Base-by-base conservation (phyloP, 2,113 vertebrate species). In the Calypte anna region DNA sequence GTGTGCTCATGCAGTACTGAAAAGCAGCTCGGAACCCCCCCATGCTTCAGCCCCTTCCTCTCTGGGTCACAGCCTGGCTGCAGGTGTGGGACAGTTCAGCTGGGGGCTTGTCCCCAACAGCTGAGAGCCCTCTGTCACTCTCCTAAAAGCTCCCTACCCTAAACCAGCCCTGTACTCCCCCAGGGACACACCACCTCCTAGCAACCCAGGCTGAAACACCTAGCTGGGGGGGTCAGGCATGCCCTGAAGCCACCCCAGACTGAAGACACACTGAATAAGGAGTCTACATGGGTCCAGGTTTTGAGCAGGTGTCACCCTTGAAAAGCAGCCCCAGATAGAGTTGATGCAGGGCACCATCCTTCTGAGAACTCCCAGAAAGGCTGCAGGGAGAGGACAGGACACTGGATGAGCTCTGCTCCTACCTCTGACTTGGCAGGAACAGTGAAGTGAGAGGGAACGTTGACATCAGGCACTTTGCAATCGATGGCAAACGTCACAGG, bases 381-480 rank as follows among this genome's bases (percentile, higher is more conserved):
- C 17, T 10, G 33, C 12, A 18, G 36, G 33, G 14, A 55, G 10
- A 24, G 25, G 17, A 53, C 21, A 20, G 10, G 1, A 1, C 10
- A 2, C 22, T 14, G 23, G 30, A 22, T 2, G 14, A 59, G 61
- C 28, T 68, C 36, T 30, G 44, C 15, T 9, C 86, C 4, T 97
- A 99, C 99, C 98, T 98, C 98, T 0, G 98, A 98, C 78, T 97
- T 97, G 7, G 97, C 97, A 7, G 98, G 98, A 36, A 99, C 97
- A 1, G 81, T 93, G 48, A 98, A 97, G 93, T 98, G 98, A 3
- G 97, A 43, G 5, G 98, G 98, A 27, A 98, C 66, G 19, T 30
- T 98, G 97, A 99, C 76, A 4, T 99, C 98, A 0, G 67, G 51
- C 62, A 97, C 91, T 95, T 97, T 98, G 89, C 99, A 99, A 36